Percentiles rank a stretch among this genome's conserved stretches.
Evolutionary conservation across 2,888 invertebrate species (phyloP).

Genomic region (Eupsilia transversa): DNA sequence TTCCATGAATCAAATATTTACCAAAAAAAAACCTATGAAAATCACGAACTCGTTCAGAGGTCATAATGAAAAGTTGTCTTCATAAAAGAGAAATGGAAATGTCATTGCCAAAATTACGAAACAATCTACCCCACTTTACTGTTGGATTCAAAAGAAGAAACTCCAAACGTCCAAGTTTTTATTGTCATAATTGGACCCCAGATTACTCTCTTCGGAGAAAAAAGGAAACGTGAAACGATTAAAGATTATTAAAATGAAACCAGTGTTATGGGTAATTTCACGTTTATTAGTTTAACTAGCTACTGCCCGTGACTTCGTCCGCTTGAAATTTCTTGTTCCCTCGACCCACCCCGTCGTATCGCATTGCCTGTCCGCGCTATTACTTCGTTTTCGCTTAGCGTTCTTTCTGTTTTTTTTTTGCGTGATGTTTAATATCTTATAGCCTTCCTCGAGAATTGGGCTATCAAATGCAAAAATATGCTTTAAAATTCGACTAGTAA

Average conservation of each 20-base stretch:
- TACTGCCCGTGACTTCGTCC: too few relatives aligned
- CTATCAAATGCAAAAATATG: too few relatives aligned
- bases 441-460: too few relatives aligned
- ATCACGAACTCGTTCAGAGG: slow-evolving; percentile 10
- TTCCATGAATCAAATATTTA: slow-evolving; percentile 4
- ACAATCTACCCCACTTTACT: slow-evolving; percentile 51
- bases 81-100: slow-evolving; percentile 40
- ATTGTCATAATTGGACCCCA: slow-evolving; percentile 52
- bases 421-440: too few relatives aligned
- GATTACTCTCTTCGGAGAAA: slow-evolving; percentile 33
- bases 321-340: too few relatives aligned
- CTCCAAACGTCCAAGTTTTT: slow-evolving; percentile 49
- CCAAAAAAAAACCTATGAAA: slow-evolving; percentile 10
- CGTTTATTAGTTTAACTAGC: slow-evolving; percentile 59
- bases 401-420: too few relatives aligned
- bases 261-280: slow-evolving; percentile 35
- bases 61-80: slow-evolving; percentile 31
- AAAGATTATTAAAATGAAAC: slow-evolving; percentile 51
- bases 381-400: too few relatives aligned
- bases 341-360: too few relatives aligned
- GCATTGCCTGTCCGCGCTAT: too few relatives aligned
- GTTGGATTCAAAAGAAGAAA: slow-evolving; percentile 37
- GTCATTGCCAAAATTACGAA: slow-evolving; percentile 40
- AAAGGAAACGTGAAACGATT: slow-evolving; percentile 41
- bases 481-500: too few relatives aligned